A percentile compares a stretch with the other conserved stretches of the same genome.
Conservation (phyloP, 2,113 vertebrate species). For the Rutilus rutilus region DNA sequence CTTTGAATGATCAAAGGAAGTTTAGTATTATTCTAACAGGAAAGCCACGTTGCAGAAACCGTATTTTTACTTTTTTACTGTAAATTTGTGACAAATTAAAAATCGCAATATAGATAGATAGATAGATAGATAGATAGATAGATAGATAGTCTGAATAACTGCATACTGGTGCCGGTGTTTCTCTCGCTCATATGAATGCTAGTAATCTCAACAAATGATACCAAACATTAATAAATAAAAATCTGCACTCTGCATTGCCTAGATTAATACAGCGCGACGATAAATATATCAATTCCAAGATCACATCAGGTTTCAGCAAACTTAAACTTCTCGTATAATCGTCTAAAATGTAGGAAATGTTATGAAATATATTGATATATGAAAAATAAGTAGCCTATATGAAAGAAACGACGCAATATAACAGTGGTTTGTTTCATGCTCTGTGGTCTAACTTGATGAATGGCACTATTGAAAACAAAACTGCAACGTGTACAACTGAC, state of each 20-base stretch:
- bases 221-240: not conserved
- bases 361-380: too few relatives aligned
- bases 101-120: not conserved
- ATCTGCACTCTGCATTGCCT: too few relatives aligned
- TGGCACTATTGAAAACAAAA: constrained; percentile 35
- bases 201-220: not conserved
- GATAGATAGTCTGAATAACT: not conserved
- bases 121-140: not conserved
- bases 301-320: not conserved
- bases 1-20: not conserved
- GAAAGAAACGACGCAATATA: not conserved
- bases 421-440: not conserved
- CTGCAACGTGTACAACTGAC: constrained; percentile 15
- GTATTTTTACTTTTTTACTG: not conserved
- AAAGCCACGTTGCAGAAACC: not conserved
- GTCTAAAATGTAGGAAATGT: too few relatives aligned
- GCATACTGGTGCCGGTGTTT: not conserved
- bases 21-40: not conserved
- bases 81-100: not conserved
- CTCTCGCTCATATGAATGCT: not conserved
- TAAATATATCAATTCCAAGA: not conserved
- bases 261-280: not conserved
- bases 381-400: too few relatives aligned
- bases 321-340: not conserved
- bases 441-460: not conserved